A percentile compares a stretch with the other conserved stretches of the same genome.
Evolutionary conservation across 1,140 invertebrate species (phyloP).

Genomic region (Episyrphus balteatus): DNA sequence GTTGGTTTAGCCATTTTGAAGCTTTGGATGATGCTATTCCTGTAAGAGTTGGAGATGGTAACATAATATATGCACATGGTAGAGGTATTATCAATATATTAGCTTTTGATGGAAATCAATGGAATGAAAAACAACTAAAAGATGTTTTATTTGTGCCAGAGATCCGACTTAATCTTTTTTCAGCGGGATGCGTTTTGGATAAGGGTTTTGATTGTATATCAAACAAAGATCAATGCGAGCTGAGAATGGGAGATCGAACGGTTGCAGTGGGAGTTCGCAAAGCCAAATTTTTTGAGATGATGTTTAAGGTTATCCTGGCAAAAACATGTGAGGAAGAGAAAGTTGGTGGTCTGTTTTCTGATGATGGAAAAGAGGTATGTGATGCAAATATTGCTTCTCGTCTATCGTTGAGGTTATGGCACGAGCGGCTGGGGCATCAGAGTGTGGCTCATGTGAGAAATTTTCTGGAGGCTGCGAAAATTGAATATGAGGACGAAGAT

Average conservation of each 20-base stretch:
- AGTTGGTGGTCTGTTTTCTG: constrained; percentile 15
- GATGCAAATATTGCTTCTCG: constrained; percentile 14
- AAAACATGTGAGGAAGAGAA: neutral
- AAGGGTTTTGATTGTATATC: too few relatives aligned
- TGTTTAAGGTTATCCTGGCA: constrained; percentile 7
- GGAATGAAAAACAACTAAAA: constrained; percentile 1
- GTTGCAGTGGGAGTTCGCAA: constrained; percentile 26
- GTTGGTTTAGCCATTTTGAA: neutral
- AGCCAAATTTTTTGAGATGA: constrained; percentile 25
- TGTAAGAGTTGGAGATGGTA: neutral
- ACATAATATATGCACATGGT: neutral
- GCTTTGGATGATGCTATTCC: neutral
- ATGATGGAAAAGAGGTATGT: constrained; percentile 20
- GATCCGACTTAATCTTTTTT: too few relatives aligned
- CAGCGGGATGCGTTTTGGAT: too few relatives aligned
- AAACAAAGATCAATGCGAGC: too few relatives aligned
- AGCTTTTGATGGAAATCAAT: neutral
- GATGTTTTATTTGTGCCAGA: constrained; percentile 32
- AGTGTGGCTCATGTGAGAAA: constrained; percentile 30
- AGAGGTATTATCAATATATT: neutral
- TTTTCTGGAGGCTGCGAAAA: constrained; percentile 21
- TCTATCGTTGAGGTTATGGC: constrained; percentile 25
- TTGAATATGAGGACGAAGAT: constrained; percentile 4
- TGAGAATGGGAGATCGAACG: too few relatives aligned
- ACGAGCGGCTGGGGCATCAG: constrained; percentile 34